Evolutionary conservation across 2,888 invertebrate genomes (phyloP).

Genomic region (Drosophila histrio): DNA sequence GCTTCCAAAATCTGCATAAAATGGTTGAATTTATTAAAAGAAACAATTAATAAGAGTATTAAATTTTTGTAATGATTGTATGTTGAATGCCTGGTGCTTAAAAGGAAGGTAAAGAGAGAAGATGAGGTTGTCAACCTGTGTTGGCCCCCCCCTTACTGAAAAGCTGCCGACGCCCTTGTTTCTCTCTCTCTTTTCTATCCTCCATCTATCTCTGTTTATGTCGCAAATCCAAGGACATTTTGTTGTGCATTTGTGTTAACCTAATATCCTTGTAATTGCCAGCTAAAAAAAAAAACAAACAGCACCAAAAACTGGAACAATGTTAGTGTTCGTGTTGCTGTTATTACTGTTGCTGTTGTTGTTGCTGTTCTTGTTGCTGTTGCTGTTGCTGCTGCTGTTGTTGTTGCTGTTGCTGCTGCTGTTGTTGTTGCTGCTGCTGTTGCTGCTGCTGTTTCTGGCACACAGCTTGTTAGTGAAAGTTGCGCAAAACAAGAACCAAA

Average conservation of each 20-base stretch:
- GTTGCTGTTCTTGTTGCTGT: constrained; percentile 1
- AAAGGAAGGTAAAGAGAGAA: too few relatives aligned
- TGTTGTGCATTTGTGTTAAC: constrained; percentile 69
- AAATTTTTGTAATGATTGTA: too few relatives aligned
- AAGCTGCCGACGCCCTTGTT: too few relatives aligned
- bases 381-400: constrained; percentile 17
- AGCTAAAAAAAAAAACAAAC: constrained; percentile 35
- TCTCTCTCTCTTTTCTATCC: neutral
- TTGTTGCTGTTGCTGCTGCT: too few relatives aligned
- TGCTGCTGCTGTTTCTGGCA: constrained; percentile 41
- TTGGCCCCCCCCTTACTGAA: too few relatives aligned
- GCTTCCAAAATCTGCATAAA: too few relatives aligned
- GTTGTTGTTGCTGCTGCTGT: constrained; percentile 5
- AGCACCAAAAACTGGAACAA: constrained; percentile 38
- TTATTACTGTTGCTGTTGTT: constrained; percentile 2
- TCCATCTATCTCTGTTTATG: constrained; percentile 6
- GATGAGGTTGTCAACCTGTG: too few relatives aligned
- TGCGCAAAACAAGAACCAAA: constrained; percentile 40
- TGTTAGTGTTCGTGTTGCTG: constrained; percentile 23
- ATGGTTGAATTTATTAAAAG: too few relatives aligned
- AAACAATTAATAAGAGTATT: too few relatives aligned
- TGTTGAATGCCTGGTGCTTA: too few relatives aligned
- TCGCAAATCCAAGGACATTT: constrained; percentile 68
- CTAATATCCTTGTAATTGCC: constrained; percentile 75
- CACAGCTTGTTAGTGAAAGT: constrained; percentile 64